phyloP scores from a whole-genome alignment of 2,888 invertebrate species.

The Aleiodes testaceus region DNA sequence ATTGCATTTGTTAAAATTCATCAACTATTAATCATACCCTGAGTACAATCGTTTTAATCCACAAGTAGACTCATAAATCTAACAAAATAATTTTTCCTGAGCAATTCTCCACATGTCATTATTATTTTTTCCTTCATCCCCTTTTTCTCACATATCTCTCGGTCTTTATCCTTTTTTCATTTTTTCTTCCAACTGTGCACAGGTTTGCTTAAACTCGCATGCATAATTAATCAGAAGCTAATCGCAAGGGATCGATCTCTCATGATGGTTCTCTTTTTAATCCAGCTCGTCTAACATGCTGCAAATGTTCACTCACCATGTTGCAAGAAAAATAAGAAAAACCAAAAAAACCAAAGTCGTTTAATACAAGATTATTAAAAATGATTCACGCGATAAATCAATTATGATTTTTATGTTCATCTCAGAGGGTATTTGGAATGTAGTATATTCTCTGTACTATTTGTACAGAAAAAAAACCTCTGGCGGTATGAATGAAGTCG shows the following conservation, averaged over 20 bases:
- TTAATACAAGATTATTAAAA: constrained; percentile 18
- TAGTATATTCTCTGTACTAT: not conserved
- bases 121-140: constrained; percentile 34
- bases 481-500: no score
- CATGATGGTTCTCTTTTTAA: constrained; percentile 14
- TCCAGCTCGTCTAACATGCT: constrained; percentile 18
- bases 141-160: constrained; percentile 5
- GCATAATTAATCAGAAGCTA: constrained; percentile 53
- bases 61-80: constrained; percentile 14
- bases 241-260: constrained; percentile 52
- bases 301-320: not conserved
- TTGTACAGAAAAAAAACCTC: no score
- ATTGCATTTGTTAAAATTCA: constrained; percentile 2
- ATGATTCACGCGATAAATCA: constrained; percentile 15
- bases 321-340: constrained; percentile 13
- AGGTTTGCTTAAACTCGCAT: constrained; percentile 45
- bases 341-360: no score
- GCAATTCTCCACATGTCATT: not conserved
- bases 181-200: constrained; percentile 42
- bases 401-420: constrained; percentile 1
- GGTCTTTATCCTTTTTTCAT: constrained; percentile 28
- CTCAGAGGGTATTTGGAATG: not conserved
- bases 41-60: constrained; percentile 25
- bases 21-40: constrained; percentile 1
- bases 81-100: constrained; percentile 4